These are phyloP conservation scores for Charadrius vociferus DNA, from an alignment of 2,113 vertebrate genomes.

Conservation along the genomic window DNA sequence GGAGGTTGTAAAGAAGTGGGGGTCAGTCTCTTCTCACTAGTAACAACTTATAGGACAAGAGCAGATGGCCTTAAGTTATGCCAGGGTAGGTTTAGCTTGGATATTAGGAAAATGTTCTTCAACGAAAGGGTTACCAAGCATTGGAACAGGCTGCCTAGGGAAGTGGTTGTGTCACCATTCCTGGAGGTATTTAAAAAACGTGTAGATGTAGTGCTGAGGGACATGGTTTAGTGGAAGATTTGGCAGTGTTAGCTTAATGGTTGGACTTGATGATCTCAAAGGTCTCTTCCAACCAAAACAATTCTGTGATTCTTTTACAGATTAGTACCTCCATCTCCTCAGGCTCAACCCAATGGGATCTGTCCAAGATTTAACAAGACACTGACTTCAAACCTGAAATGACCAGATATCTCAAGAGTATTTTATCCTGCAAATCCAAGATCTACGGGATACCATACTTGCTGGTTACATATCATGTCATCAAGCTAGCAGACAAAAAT, in stretches of 20 bases:
- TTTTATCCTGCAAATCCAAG: neutral
- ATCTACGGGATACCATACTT: neutral
- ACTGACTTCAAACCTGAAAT: neutral
- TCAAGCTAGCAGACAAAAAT: neutral
- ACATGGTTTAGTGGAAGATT: neutral
- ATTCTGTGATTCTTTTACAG: neutral
- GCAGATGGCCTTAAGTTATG: neutral
- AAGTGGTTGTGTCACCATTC: neutral
- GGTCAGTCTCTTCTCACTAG: neutral
- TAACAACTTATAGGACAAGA: neutral
- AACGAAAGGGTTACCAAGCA: neutral
- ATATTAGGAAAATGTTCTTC: neutral
- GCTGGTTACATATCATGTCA: neutral
- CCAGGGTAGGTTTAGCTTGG: neutral
- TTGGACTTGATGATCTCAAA: neutral
- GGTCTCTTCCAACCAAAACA: neutral
- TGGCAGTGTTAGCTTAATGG: neutral
- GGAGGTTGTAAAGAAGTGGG: neutral
- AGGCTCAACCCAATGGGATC: neutral
- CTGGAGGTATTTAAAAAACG: neutral
- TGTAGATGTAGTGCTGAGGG: neutral
- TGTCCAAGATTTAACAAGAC: neutral
- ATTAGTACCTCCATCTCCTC: neutral
- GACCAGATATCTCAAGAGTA: accelerated
- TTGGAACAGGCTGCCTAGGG: neutral